These are phyloP conservation scores for Pandion haliaetus DNA, from an alignment of 2,113 vertebrate genomes.

Conservation along the genomic window DNA sequence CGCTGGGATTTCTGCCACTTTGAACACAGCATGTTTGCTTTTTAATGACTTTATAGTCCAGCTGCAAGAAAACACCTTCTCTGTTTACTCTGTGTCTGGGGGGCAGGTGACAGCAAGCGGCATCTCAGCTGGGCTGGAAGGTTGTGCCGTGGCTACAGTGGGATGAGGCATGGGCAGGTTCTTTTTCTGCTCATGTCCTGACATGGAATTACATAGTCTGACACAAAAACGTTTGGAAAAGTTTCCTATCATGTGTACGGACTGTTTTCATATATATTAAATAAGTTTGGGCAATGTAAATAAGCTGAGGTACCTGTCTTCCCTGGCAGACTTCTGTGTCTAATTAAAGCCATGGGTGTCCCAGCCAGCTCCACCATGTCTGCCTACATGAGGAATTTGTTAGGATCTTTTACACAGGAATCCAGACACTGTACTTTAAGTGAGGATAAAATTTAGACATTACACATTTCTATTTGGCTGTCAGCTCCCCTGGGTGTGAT, in stretches of 20 bases:
- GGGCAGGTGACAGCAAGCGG: not conserved
- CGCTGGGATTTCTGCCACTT: not conserved
- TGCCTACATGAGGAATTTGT: not conserved
- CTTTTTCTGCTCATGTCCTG: not conserved
- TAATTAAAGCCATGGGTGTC: not conserved
- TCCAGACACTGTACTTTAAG: not conserved
- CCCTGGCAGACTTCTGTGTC: not conserved
- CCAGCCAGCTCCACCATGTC: not conserved
- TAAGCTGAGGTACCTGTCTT: not conserved
- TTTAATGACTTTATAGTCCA: not conserved
- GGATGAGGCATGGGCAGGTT: not conserved
- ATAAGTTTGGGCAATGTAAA: not conserved
- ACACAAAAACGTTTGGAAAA: not conserved
- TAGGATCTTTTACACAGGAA: not conserved
- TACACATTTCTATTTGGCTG: not conserved
- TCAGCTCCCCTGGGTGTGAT: not conserved
- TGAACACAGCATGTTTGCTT: not conserved
- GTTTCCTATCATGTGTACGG: not conserved
- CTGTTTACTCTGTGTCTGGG: not conserved
- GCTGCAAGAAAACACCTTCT: not conserved
- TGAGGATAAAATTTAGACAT: not conserved
- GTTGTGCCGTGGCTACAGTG: not conserved
- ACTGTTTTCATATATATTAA: not conserved
- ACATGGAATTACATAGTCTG: not conserved
- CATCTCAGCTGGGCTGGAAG: not conserved